phyloP scores from a whole-genome alignment of 2,113 vertebrate species.

The Channa maculata region DNA sequence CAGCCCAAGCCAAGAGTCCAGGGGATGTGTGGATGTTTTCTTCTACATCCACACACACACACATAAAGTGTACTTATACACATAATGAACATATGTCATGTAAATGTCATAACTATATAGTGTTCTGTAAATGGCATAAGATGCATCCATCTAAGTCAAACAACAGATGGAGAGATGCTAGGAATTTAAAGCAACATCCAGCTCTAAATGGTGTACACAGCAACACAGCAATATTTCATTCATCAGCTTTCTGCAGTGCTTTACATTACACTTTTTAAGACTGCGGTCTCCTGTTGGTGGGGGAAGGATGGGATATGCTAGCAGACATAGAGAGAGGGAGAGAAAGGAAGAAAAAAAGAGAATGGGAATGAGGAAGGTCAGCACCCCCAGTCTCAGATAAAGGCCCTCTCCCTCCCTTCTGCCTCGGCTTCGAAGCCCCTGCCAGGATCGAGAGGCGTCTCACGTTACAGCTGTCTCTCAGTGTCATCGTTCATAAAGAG shows the following conservation, averaged over 20 bases:
- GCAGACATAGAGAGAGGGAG: conserved; percentile 55
- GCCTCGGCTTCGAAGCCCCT: conserved; percentile 75
- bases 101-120: conserved; percentile 25
- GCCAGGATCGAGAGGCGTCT: conserved; percentile 81
- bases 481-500: conserved; percentile 80
- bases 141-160: conserved; percentile 13
- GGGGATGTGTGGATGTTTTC: conserved; percentile 74
- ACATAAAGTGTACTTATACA: conserved; percentile 8
- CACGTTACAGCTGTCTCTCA: conserved; percentile 85
- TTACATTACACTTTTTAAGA: conserved; percentile 52
- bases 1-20: conserved; percentile 73
- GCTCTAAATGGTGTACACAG: conserved; percentile 24
- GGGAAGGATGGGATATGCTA: conserved; percentile 64
- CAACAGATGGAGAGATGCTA: conserved; percentile 27
- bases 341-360: conserved; percentile 66
- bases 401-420: conserved; percentile 77
- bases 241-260: conserved; percentile 46
- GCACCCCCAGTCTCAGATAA: conserved; percentile 80
- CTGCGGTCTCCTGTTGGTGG: conserved; percentile 57
- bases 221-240: conserved; percentile 50
- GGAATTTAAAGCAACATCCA: conserved; percentile 26
- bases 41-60: conserved; percentile 49
- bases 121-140: conserved; percentile 16
- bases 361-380: conserved; percentile 80
- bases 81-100: conserved; percentile 54